phyloP scores from a whole-genome alignment of 2,113 vertebrate genomes.

The Synchiropus splendidus region DNA sequence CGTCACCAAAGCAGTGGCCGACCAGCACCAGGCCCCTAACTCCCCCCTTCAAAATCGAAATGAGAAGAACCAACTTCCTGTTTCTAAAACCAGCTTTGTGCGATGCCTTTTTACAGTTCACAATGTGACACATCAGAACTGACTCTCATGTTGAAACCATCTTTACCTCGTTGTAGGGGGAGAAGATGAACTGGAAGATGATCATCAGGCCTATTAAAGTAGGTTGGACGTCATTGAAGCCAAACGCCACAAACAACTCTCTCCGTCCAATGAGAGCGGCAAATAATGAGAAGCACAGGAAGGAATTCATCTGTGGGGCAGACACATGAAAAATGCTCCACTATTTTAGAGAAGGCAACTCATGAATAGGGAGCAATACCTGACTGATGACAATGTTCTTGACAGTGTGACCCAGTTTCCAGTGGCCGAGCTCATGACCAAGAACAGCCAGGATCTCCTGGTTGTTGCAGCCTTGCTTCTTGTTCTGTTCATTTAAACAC shows the following conservation, averaged over 20 bases:
- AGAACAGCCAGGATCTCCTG: conserved; percentile 91
- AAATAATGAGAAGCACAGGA: conserved; percentile 95
- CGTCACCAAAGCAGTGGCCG: too few relatives aligned
- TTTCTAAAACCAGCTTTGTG: neutral
- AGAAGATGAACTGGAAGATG: conserved; percentile 99
- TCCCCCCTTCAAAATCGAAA: neutral
- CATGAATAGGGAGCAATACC: conserved; percentile 61
- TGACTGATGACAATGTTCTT: conserved; percentile 98
- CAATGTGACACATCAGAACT: too few relatives aligned
- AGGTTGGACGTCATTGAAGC: conserved; percentile 85
- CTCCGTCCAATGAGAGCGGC: conserved; percentile 86
- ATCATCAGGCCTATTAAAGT: conserved; percentile 96
- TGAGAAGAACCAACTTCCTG: too few relatives aligned
- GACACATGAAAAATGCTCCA: neutral
- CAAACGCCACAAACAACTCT: conserved; percentile 93
- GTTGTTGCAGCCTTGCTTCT: conserved; percentile 97
- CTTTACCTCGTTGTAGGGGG: conserved; percentile 94
- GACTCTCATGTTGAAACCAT: too few relatives aligned
- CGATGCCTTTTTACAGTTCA: too few relatives aligned
- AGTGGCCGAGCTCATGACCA: conserved; percentile 94
- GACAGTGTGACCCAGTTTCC: conserved; percentile 94
- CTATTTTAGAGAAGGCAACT: neutral
- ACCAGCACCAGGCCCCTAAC: neutral
- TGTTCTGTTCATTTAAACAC: conserved; percentile 65
- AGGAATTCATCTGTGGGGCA: conserved; percentile 86